phyloP scores from a whole-genome alignment of 2,888 invertebrate genomes.

The Pomacea canaliculata region DNA sequence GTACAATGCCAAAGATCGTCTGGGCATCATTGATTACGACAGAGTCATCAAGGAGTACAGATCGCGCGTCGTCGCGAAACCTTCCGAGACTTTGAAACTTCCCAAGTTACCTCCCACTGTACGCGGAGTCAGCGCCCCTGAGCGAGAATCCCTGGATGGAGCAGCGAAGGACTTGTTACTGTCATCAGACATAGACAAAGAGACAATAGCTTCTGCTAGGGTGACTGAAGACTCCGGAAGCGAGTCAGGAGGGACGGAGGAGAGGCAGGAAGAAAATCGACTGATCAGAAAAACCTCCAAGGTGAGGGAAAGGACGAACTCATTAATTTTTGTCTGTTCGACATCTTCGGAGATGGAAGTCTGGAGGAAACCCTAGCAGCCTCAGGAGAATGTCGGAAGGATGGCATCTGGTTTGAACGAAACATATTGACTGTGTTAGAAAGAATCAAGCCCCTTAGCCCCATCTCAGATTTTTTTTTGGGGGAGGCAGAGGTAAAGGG shows the following conservation, averaged over 20 bases:
- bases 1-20: conserved; percentile 46
- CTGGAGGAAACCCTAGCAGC: no score
- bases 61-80: conserved; percentile 28
- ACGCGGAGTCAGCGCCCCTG: conserved; percentile 3
- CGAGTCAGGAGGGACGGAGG: neutral
- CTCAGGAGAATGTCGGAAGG: neutral
- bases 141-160: neutral
- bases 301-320: conserved; percentile 2
- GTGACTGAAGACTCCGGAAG: neutral
- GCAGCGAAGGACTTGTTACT: neutral
- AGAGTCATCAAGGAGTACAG: conserved; percentile 47
- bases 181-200: neutral
- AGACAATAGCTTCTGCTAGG: neutral
- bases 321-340: neutral
- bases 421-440: neutral
- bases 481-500: no score
- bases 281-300: conserved; percentile 20
- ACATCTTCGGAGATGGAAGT: no score
- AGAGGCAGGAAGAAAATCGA: neutral
- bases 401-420: neutral
- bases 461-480: no score
- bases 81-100: neutral
- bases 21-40: conserved; percentile 55
- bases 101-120: neutral
- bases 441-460: neutral